Conservation (phyloP, 2,113 vertebrate genomes). For the Rhea americana region DNA sequence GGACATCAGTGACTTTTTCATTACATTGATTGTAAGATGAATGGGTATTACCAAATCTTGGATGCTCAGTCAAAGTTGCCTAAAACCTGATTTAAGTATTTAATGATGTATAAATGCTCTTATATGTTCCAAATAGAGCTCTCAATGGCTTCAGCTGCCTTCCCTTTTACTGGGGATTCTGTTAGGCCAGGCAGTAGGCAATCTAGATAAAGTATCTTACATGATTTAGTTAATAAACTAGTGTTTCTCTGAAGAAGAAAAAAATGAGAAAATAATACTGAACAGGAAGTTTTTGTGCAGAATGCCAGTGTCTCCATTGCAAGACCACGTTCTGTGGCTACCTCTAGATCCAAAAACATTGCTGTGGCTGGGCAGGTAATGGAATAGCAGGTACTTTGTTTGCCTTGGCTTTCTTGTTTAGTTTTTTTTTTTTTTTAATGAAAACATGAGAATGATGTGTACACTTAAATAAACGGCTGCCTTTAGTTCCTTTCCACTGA, state of each 20-base stretch:
- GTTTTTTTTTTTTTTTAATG: not conserved
- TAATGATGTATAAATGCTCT: not conserved
- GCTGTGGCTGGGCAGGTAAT: not conserved
- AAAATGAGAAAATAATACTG: not conserved
- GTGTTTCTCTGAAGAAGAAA: not conserved
- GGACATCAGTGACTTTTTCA: not conserved
- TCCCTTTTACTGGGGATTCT: not conserved
- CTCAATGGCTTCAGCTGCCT: not conserved
- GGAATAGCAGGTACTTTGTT: constrained; percentile 3
- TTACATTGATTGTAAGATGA: not conserved
- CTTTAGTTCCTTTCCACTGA: not conserved
- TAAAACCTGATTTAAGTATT: not conserved
- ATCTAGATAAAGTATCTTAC: not conserved
- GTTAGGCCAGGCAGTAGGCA: not conserved
- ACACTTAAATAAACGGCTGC: not conserved
- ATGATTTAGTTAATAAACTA: not conserved
- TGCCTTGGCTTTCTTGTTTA: constrained; percentile 19
- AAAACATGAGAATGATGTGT: not conserved
- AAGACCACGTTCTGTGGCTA: not conserved
- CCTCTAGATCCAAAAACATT: constrained; percentile 13
- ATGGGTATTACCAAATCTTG: not conserved
- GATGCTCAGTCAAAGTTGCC: not conserved
- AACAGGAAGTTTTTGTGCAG: not conserved
- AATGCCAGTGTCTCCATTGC: not conserved
- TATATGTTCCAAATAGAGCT: not conserved